Percentiles rank a stretch among this genome's conserved stretches.
Evolutionary conservation across 2,888 invertebrate genomes (phyloP).

Genomic region (Lysandra coridon): DNA sequence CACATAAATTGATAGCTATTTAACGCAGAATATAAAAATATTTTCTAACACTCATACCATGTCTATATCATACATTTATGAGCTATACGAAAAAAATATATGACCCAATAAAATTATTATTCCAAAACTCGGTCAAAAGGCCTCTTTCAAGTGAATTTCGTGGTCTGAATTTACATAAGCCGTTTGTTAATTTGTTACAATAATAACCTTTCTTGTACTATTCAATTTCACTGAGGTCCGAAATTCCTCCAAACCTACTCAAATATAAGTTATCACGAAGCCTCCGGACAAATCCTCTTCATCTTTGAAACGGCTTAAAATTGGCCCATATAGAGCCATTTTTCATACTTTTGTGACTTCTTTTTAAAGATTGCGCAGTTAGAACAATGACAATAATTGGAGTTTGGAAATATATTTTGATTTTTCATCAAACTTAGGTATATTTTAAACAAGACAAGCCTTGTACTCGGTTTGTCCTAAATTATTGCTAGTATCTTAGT

Average conservation of each 20-base stretch:
- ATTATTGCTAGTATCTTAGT: too few relatives aligned
- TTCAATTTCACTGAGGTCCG: neutral
- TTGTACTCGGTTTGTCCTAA: too few relatives aligned
- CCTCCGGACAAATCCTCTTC: conserved; percentile 7
- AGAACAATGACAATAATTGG: neutral
- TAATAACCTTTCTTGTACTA: neutral
- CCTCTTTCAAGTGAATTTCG: neutral
- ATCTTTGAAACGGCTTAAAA: neutral
- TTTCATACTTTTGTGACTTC: neutral
- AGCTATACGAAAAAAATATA: neutral
- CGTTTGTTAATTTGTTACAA: conserved; percentile 2
- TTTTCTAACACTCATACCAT: too few relatives aligned
- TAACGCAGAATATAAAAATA: too few relatives aligned
- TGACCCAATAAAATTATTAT: neutral
- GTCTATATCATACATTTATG: neutral
- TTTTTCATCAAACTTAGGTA: neutral
- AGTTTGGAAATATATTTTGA: neutral
- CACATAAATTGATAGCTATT: too few relatives aligned
- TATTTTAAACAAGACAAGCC: too few relatives aligned
- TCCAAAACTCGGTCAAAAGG: neutral
- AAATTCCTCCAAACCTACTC: neutral
- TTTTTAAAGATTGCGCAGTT: neutral
- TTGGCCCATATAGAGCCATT: neutral
- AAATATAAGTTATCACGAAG: neutral
- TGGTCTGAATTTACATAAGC: neutral